These are phyloP conservation scores for Mesembrinibis cayennensis DNA, from an alignment of 2,113 vertebrate species.

Conservation along the genomic window DNA sequence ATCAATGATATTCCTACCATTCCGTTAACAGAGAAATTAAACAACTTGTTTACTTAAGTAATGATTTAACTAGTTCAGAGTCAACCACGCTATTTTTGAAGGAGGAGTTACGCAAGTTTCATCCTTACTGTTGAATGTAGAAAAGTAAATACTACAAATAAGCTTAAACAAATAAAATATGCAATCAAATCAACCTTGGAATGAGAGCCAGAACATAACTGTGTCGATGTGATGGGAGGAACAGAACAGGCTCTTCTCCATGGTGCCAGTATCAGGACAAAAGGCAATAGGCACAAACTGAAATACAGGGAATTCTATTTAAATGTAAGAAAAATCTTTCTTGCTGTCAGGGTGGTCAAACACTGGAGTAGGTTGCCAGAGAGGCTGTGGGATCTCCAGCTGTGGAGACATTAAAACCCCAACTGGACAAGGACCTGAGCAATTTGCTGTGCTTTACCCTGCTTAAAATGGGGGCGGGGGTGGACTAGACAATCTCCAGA, in stretches of 20 bases:
- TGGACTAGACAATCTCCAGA: not conserved
- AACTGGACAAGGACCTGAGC: too few species aligned
- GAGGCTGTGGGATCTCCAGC: not conserved
- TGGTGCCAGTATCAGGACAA: not conserved
- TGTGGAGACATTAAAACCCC: not conserved
- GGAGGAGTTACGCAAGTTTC: not conserved
- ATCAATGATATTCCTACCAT: not conserved
- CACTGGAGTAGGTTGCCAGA: not conserved
- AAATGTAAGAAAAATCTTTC: not conserved
- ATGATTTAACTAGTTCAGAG: slow-evolving; percentile 18
- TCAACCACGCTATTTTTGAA: not conserved
- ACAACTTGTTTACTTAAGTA: slow-evolving; percentile 5
- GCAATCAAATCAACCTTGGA: not conserved
- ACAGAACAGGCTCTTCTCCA: not conserved
- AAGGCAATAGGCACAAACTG: not conserved
- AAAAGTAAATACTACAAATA: not conserved
- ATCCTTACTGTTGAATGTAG: not conserved
- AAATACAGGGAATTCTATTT: not conserved
- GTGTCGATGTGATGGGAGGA: not conserved
- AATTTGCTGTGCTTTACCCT: not conserved
- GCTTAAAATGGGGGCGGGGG: not conserved
- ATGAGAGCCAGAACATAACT: not conserved
- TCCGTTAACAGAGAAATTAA: slow-evolving; percentile 4
- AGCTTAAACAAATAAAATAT: not conserved
- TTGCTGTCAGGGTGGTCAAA: not conserved